Conservation (phyloP, 2,113 vertebrate genomes). For the Erythrocercus mccallii region DNA sequence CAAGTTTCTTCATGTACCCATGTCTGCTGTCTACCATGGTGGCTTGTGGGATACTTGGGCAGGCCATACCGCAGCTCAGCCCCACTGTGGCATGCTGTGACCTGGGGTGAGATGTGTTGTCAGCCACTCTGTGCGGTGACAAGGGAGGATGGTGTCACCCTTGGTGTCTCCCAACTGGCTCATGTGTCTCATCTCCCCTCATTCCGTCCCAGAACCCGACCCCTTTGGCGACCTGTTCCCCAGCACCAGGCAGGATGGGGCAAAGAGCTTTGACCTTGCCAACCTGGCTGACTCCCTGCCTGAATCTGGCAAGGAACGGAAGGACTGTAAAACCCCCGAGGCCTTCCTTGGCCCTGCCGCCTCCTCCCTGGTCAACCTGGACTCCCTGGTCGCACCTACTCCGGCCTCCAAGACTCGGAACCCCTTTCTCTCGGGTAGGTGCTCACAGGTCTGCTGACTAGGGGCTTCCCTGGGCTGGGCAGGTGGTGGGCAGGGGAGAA, state of each 20-base stretch:
- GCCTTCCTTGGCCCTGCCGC: slow-evolving; percentile 87
- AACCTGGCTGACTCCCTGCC: slow-evolving; percentile 77
- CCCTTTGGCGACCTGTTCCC: slow-evolving; percentile 85
- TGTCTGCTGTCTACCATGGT: fast-evolving
- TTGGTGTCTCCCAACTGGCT: not conserved
- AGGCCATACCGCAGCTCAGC: not conserved
- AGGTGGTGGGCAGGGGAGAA: not conserved
- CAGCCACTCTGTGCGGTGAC: fast-evolving
- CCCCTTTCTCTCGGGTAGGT: slow-evolving; percentile 89
- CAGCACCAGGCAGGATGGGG: slow-evolving; percentile 77
- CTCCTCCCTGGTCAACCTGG: slow-evolving; percentile 91
- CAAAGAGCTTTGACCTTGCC: slow-evolving; percentile 79
- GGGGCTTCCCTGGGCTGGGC: not conserved
- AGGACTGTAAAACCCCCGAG: slow-evolving; percentile 82
- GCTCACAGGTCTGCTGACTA: fast-evolving
- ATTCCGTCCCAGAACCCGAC: slow-evolving; percentile 77
- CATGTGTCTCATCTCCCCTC: not conserved
- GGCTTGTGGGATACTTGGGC: not conserved
- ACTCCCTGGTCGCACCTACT: slow-evolving; percentile 79
- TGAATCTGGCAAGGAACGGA: slow-evolving; percentile 62
- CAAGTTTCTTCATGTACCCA: fast-evolving
- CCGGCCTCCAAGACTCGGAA: slow-evolving; percentile 79
- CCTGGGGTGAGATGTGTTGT: not conserved
- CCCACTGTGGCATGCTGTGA: not conserved
- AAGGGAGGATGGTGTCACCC: not conserved